Base-by-base conservation (phyloP, 2,797 vertebrate species). In the Peromyscus nudipes region DNA sequence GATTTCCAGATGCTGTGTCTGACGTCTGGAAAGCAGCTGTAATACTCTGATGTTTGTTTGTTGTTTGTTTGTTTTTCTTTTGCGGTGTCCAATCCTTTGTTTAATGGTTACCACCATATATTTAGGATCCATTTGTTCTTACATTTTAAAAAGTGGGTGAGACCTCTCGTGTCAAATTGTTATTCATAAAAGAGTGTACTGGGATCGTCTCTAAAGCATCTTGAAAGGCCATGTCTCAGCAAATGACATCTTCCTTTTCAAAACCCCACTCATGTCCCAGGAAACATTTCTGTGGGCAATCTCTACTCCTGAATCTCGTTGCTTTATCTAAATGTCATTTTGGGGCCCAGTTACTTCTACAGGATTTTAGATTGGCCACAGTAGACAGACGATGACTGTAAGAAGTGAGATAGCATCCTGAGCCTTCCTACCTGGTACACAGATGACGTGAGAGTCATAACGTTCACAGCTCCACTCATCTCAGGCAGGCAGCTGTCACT, bases 281-380 rank as follows among this genome's bases (percentile, higher is more conserved):
- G 55, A 37, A 69, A 23, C 49, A 84, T 89, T 75, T 87, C 49
- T 62, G 2, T 52, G 13, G 19, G 76, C 89, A 94, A 75, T 71
- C 27, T 13, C 57, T 80, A 27, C 76, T 52, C 49, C 46, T 25
- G 5, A 43, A 64, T 40, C 87, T 19, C 67, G 34, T 2, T 16
- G 69, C 55, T 90, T 92, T 71, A 84, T 96, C 83, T 84, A 27
- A 92, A 49, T 90, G 76, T 52, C 31, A 40, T 92, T 96, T 75
- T 7, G 79, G 64, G 94, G 29, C 19, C 55, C 73, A 17, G 0
- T 76, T 76, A 94, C 60, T 43, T 88, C n/a, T 83, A 4, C 1
- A 89, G 67, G 4, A n/a, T 77, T 96, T 95, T 55, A 67, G 25
- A 46, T 77, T 55, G 87, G 55, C 52, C 62, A 27, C 29, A 19